A percentile compares a stretch with the other conserved stretches of the same genome.
Evolutionary conservation across 2,888 invertebrate genomes (phyloP).

Genomic region (Axea sp.): DNA sequence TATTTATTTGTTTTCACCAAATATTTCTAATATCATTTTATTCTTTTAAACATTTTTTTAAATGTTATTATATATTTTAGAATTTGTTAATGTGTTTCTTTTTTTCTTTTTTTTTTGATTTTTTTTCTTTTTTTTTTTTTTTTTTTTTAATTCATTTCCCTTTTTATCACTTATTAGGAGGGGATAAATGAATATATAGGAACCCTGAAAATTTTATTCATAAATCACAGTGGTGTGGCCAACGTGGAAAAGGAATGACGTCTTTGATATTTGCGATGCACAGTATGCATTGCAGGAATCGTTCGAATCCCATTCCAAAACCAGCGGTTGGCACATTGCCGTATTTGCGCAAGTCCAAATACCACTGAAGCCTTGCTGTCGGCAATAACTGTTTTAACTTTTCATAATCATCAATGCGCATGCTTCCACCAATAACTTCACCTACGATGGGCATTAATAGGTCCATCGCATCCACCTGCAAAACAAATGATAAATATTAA

Average conservation of each 20-base stretch:
- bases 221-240: conserved; percentile 90
- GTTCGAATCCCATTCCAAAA: conserved; percentile 97
- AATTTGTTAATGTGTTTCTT: too few species aligned
- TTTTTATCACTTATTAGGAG: too few species aligned
- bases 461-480: conserved; percentile 89
- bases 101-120: too few species aligned
- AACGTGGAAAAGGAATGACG: conserved; percentile 95
- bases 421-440: conserved; percentile 96
- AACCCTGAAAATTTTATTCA: conserved; percentile 73
- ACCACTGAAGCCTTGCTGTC: conserved; percentile 86
- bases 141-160: too few species aligned
- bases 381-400: conserved; percentile 84
- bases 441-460: conserved; percentile 93
- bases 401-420: conserved; percentile 90
- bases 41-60: too few species aligned
- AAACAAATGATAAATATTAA: conserved; percentile 1
- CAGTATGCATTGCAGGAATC: conserved; percentile 90
- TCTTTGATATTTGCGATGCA: conserved; percentile 95
- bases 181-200: conserved; percentile 66
- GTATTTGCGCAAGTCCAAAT: conserved; percentile 91
- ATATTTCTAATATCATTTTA: too few species aligned
- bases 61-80: too few species aligned
- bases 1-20: conserved; percentile 65
- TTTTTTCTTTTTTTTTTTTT: too few species aligned
- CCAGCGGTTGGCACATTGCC: conserved; percentile 96